These are phyloP conservation scores for Hylomyscus alleni DNA, from an alignment of 2,797 vertebrate genomes.

Conservation along the genomic window DNA sequence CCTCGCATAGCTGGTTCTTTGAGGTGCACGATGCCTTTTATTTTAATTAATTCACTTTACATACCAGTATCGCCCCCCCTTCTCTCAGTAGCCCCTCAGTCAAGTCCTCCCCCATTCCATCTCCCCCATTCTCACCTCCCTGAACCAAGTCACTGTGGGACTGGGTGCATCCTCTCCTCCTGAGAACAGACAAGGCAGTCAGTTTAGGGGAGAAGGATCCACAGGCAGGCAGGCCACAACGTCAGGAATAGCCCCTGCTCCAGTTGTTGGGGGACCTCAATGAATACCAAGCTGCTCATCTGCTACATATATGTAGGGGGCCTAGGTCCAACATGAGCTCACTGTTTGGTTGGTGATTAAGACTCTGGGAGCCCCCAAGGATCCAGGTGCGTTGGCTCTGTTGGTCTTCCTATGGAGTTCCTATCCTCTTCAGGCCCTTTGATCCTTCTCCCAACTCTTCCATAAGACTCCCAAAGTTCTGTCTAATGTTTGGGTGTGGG, in stretches of 20 bases:
- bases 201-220: background rate
- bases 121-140: background rate
- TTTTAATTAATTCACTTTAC: constrained; percentile 3
- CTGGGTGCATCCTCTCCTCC: background rate
- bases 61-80: background rate
- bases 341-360: background rate
- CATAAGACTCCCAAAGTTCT: no score
- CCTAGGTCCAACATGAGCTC: background rate
- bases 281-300: background rate
- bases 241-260: background rate
- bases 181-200: background rate
- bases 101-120: background rate
- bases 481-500: no score
- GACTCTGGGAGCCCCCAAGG: background rate
- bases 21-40: background rate
- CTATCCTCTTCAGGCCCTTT: background rate
- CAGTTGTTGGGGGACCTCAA: background rate
- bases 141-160: background rate
- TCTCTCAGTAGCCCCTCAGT: background rate
- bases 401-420: background rate
- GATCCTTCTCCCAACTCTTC: background rate
- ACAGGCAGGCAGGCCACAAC: background rate
- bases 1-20: constrained; percentile 27
- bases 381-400: background rate
- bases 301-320: background rate